Percentiles rank a stretch among this genome's conserved stretches.
phyloP scores from a whole-genome alignment of 37 sponge, comb jelly and placozoan species.

The Aphrocallistes beatrix region DNA sequence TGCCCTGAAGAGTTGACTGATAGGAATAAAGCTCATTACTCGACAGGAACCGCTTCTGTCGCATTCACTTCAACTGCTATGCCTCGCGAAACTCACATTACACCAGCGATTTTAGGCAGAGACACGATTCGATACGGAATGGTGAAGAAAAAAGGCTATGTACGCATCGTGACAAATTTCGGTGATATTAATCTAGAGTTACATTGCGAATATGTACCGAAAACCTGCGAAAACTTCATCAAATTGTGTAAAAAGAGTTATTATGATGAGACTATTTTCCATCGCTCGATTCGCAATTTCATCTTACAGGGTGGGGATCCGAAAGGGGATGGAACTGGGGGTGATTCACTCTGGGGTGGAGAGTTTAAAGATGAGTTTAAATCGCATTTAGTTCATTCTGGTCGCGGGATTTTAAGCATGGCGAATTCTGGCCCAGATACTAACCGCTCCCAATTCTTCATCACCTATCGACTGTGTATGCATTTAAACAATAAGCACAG shows the following conservation, averaged over 20 bases:
- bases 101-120: conserved; percentile 43
- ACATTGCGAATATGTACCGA: conserved; percentile 71
- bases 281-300: conserved; percentile 87
- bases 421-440: conserved; percentile 94
- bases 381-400: conserved; percentile 74
- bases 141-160: conserved; percentile 80
- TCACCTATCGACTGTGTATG: conserved; percentile 75
- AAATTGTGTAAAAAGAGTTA: conserved; percentile 54
- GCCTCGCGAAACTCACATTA: conserved; percentile 37
- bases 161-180: conserved; percentile 51
- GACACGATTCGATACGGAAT: conserved; percentile 39
- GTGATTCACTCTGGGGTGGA: conserved; percentile 71
- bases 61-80: conserved; percentile 61
- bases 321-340: conserved; percentile 52
- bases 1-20: conserved; percentile 20
- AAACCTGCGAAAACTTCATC: conserved; percentile 82
- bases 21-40: conserved; percentile 64
- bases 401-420: conserved; percentile 88
- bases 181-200: conserved; percentile 89
- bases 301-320: conserved; percentile 95
- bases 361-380: conserved; percentile 87
- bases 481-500: conserved; percentile 90
- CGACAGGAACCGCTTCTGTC: conserved; percentile 48
- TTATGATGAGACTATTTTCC: conserved; percentile 81
- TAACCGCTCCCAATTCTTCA: conserved; percentile 94